A percentile compares a stretch with the other conserved stretches of the same genome.
Evolutionary conservation across 1,140 invertebrate genomes (phyloP).

Genomic region (Harpegnathos saltator): DNA sequence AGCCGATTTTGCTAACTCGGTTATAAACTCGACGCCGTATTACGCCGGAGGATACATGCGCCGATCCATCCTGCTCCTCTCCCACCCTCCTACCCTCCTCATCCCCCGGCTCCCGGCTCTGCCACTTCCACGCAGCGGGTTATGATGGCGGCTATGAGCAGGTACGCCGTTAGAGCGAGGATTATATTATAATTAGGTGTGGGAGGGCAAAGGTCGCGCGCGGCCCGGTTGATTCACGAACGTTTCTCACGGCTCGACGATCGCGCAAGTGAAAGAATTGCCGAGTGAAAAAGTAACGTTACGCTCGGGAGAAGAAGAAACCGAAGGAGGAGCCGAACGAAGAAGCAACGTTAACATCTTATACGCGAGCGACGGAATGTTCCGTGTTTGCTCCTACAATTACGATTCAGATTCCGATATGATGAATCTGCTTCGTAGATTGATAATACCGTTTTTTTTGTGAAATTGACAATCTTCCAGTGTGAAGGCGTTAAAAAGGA

Average conservation of each 20-base stretch:
- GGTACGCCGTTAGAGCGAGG: slow-evolving; percentile 67
- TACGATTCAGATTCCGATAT: no score
- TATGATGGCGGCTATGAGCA: slow-evolving; percentile 81
- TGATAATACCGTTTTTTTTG: no score
- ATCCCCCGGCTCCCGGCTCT: slow-evolving; percentile 3
- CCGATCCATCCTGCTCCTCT: slow-evolving; percentile 42
- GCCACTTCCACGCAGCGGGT: slow-evolving; percentile 54
- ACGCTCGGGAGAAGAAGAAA: not conserved
- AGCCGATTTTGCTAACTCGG: slow-evolving; percentile 82
- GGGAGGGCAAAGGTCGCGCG: slow-evolving; percentile 13
- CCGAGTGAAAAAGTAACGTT: not conserved
- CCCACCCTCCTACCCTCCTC: slow-evolving; percentile 43
- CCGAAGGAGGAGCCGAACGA: no score
- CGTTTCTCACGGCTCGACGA: slow-evolving; percentile 14
- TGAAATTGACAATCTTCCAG: no score
- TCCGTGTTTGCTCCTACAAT: no score
- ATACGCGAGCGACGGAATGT: no score
- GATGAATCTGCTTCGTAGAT: no score
- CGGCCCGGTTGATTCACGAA: not conserved
- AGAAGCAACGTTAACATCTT: no score
- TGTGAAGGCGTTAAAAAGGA: no score
- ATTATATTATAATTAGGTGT: slow-evolving; percentile 55
- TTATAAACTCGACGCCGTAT: slow-evolving; percentile 83
- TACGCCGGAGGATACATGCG: slow-evolving; percentile 72
- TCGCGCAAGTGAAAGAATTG: not conserved